Evolutionary conservation across 2,113 vertebrate species (phyloP).

Genomic region (Mirounga angustirostris): DNA sequence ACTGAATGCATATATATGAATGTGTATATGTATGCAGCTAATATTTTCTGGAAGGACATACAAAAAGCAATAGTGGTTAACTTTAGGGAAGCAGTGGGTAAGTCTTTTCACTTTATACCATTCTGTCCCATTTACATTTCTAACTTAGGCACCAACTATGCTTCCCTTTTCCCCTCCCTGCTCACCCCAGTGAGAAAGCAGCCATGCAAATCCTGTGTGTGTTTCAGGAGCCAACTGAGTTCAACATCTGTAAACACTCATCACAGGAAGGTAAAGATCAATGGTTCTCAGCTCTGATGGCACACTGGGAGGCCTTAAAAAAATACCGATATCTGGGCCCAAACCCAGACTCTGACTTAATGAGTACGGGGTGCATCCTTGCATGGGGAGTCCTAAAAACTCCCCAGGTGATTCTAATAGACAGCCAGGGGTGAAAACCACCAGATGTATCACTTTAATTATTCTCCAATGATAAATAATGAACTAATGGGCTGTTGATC

Average conservation of each 20-base stretch:
- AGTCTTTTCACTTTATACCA: neutral
- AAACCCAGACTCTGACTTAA: neutral
- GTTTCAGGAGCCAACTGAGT: neutral
- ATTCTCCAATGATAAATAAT: neutral
- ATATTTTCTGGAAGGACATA: neutral
- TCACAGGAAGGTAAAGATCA: neutral
- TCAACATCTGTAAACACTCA: neutral
- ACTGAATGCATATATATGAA: neutral
- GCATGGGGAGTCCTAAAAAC: neutral
- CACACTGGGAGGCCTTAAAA: neutral
- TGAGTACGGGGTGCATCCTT: neutral
- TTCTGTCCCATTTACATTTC: neutral
- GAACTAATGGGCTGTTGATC: neutral
- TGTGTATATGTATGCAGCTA: neutral
- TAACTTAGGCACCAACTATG: neutral
- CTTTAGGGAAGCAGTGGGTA: neutral
- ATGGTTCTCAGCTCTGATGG: neutral
- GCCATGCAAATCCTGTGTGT: neutral
- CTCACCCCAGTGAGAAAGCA: neutral
- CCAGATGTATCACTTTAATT: neutral
- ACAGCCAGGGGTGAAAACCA: neutral
- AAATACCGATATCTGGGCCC: neutral
- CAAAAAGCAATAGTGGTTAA: neutral
- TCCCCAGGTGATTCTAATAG: neutral
- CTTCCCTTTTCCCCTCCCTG: neutral